Base-by-base conservation (phyloP, 1,140 invertebrate genomes). In the Dolichoris vasculosae region DNA sequence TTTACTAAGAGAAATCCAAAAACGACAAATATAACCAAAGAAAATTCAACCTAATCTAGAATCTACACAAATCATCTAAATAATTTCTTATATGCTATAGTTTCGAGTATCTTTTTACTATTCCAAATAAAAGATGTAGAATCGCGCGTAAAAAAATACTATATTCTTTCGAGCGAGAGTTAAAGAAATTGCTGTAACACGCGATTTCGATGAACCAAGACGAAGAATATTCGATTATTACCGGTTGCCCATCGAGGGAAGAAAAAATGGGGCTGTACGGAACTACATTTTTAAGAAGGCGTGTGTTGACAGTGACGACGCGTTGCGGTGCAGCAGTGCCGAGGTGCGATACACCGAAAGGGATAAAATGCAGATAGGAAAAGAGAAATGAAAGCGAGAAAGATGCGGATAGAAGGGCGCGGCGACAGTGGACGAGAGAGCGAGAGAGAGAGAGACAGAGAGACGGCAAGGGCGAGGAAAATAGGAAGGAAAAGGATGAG, bases 171-270 rank as follows among this genome's bases (percentile, higher is more conserved):
- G 30, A 51, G 38, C 30, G 43, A 30, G 48, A 63, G 9, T 35
- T 40, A 63, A 38, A 79, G 55, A 79, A 79, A 59, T 26, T 40
- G 32, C 9, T 23, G 55, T 20, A 23, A 11, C 20, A 38, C 20
- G 32, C 55, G 77, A 32, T 35, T 63, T 63, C n/a, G 67, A 59
- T n/a, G 77, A 38, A 40, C 38, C 23, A 30, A 38, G n/a, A 15
- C 35, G 77, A 67, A 46, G 11, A 80, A 67, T 30, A 80, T 35
- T 67, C 32, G 78, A 35, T 67, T 80, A 80, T 63, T 48, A 26
- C 67, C 26, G 23, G 40, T n/a, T 20, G 1, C 73, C 73, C 11
- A 32, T 30, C 7, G 38, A 46, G 7, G 23, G 26, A 9, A 15
- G 11, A 32, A 48, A 32, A 35, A 20, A 35, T 1, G 32, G n/a